Evolutionary conservation across 2,797 vertebrate species (phyloP).

Genomic region (Anguilla obscura): DNA sequence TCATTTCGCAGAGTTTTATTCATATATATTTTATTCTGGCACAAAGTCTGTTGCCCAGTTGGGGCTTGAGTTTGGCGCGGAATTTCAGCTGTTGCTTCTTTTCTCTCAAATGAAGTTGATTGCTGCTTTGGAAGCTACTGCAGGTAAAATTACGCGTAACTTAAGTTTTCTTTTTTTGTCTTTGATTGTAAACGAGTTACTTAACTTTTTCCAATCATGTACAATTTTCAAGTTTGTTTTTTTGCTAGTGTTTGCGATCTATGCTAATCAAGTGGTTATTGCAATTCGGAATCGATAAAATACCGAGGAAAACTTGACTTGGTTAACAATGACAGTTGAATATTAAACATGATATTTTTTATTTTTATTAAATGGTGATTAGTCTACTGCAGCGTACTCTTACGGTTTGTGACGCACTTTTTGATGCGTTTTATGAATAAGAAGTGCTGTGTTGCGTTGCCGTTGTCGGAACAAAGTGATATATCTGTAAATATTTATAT

Average conservation of each 20-base stretch:
- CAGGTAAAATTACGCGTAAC: neutral
- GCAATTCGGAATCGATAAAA: too few species aligned
- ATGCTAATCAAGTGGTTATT: too few species aligned
- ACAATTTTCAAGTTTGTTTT: neutral
- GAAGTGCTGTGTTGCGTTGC: neutral
- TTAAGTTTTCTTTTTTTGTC: neutral
- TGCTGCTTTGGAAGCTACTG: neutral
- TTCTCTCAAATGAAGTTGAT: neutral
- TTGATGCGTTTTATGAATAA: neutral
- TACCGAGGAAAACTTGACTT: too few species aligned
- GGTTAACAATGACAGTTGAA: too few species aligned
- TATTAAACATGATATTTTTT: neutral
- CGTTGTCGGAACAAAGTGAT: neutral
- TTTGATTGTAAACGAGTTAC: neutral
- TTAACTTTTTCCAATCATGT: too few species aligned
- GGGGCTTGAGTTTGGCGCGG: constrained; percentile 28
- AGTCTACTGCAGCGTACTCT: neutral
- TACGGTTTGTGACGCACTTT: neutral
- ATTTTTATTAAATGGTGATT: neutral
- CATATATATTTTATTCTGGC: constrained; percentile 11
- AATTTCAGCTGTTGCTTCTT: constrained; percentile 4
- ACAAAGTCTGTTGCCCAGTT: neutral
- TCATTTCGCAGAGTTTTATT: neutral
- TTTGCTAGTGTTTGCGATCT: neutral
- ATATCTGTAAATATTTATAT: neutral